Conservation (phyloP, 2,888 invertebrate species). For the Cetonia aurata region DNA sequence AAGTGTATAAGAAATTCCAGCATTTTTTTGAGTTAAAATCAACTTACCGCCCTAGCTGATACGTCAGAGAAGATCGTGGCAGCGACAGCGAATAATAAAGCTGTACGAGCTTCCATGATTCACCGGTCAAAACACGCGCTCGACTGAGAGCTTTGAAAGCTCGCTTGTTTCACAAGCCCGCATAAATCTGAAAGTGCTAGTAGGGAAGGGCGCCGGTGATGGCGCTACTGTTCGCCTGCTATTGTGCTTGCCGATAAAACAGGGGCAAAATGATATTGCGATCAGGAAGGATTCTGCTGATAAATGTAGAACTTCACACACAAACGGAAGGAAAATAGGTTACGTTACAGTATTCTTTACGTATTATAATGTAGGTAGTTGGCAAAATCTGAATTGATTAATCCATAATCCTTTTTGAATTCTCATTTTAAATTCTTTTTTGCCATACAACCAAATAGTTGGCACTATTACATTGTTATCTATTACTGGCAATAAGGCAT, state of each 20-base stretch:
- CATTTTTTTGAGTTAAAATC: too few species aligned
- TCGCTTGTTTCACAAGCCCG: conserved; percentile 17
- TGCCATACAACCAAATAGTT: too few species aligned
- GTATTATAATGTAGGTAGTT: too few species aligned
- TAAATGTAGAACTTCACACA: not conserved
- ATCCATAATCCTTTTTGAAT: too few species aligned
- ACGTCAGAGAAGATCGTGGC: conserved; percentile 50
- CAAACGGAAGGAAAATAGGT: not conserved
- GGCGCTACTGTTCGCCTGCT: not conserved
- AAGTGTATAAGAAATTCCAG: too few species aligned
- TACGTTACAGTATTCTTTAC: too few species aligned
- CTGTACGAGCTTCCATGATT: conserved; percentile 43
- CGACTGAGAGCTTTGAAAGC: conserved; percentile 45
- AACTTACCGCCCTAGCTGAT: conserved; percentile 53
- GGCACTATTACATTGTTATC: too few species aligned
- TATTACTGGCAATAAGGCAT: too few species aligned
- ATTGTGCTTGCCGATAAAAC: conserved; percentile 4
- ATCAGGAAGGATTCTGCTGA: conserved; percentile 2
- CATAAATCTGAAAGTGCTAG: conserved; percentile 4
- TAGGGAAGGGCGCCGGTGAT: not conserved
- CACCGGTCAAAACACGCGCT: conserved; percentile 42
- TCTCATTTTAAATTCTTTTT: too few species aligned
- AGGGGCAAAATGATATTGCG: not conserved
- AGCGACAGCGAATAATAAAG: conserved; percentile 47
- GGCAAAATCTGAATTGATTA: too few species aligned